These are phyloP conservation scores for Embiotoca jacksoni DNA, from an alignment of 2,113 vertebrate species.

Conservation along the genomic window DNA sequence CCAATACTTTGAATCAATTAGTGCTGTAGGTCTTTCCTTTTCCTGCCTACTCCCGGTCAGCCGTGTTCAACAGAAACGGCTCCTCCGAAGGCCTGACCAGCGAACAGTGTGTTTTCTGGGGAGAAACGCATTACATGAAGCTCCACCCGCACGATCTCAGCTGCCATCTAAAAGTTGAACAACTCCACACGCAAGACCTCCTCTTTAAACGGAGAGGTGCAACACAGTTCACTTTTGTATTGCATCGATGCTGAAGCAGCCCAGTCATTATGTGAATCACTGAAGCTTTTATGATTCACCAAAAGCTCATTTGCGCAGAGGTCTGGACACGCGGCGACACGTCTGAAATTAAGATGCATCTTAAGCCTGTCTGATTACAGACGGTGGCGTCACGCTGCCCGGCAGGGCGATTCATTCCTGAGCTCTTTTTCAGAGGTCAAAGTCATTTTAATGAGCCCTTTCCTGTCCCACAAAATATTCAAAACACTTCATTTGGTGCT, in stretches of 20 bases:
- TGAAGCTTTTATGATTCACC: slow-evolving; percentile 28
- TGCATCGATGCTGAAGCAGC: slow-evolving; percentile 10
- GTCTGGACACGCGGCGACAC: slow-evolving; percentile 17
- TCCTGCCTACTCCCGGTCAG: neutral
- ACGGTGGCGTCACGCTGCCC: slow-evolving; percentile 31
- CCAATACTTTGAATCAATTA: no score
- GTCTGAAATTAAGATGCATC: slow-evolving; percentile 40
- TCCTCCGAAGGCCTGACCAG: neutral
- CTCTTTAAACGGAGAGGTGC: slow-evolving; percentile 26
- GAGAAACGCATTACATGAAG: slow-evolving; percentile 9
- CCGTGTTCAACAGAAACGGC: slow-evolving; percentile 3
- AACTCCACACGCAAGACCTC: neutral
- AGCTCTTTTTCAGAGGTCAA: slow-evolving; percentile 55
- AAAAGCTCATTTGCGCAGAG: slow-evolving; percentile 36
- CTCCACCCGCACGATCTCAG: slow-evolving; percentile 1
- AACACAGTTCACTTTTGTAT: slow-evolving; percentile 6
- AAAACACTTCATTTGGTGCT: slow-evolving; percentile 44
- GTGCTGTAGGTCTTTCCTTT: neutral
- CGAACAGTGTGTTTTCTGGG: slow-evolving; percentile 18
- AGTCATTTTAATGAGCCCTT: slow-evolving; percentile 70
- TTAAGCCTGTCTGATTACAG: slow-evolving; percentile 41
- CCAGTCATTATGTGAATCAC: slow-evolving; percentile 1
- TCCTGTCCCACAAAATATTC: slow-evolving; percentile 42
- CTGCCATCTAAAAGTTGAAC: slow-evolving; percentile 9
- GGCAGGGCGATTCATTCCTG: slow-evolving; percentile 50